Base-by-base conservation (phyloP, 2,888 invertebrate species). In the Homarus gammarus region DNA sequence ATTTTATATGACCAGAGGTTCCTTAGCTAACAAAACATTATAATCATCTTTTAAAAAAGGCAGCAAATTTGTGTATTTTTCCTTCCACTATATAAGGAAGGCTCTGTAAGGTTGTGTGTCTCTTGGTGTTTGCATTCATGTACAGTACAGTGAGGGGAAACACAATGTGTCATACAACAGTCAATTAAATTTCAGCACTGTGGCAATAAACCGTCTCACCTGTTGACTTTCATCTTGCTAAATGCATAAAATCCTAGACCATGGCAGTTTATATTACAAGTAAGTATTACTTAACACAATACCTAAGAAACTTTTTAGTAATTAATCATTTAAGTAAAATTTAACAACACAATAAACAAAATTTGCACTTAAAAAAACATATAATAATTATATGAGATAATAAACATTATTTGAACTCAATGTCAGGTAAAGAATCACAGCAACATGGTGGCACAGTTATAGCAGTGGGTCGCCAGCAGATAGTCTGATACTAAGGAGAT, bases 371-470 rank as follows among this genome's bases (percentile, higher is more conserved):
- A 79, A 78, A 84, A 75, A 36, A 87, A 40, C 72, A 40, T 73
- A 73, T 40, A 82, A 87, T 31, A 40, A 87, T 38, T 82, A 75
- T 44, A 87, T 75, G 40, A 44, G 73, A 81, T 64, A 70, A 87
- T 38, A 72, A 81, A 70, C 56, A 38, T 81, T 33, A 82, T 87
- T 87, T 87, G 87, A 87, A 87, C 87, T 87, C 68, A 87, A 78
- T 82, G 73, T 87, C 87, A 87, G 87, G 87, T 87, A 87, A 82
- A 64, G 73, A 73, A 82, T 87, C 87, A 82, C 87, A 87, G 87
- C 82, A 75, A 75, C 61, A 82, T 81, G 87, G 82, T 61, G 82
- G 82, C 73, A 82, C 86, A 86, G 86, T 64, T 79, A 70, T 70
- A 68, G 77, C 38, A 33, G 64, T 72, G 18, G 72, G 79, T 72